These are phyloP conservation scores for Chelonoidis abingdonii DNA, from an alignment of 2,113 vertebrate species.

Conservation along the genomic window DNA sequence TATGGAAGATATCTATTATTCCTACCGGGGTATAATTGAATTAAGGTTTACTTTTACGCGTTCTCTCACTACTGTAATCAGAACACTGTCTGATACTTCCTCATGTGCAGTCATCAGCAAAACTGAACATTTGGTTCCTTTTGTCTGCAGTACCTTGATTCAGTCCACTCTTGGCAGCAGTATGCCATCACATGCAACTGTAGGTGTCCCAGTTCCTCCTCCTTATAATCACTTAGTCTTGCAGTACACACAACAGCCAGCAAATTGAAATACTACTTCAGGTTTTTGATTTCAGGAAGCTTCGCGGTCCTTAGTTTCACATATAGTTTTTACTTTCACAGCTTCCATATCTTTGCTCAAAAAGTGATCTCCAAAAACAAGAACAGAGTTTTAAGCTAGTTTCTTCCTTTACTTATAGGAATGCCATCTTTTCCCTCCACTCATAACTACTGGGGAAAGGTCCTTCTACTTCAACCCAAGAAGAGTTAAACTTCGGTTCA, in stretches of 20 bases:
- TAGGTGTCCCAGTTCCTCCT: slow-evolving; percentile 19
- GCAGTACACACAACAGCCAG: slow-evolving; percentile 57
- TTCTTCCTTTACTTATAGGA: slow-evolving; percentile 24
- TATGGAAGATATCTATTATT: background rate
- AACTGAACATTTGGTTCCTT: background rate
- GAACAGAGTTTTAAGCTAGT: background rate
- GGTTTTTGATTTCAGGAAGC: slow-evolving; percentile 14
- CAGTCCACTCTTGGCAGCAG: background rate
- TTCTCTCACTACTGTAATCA: background rate
- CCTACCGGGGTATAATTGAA: background rate
- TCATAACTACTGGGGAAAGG: background rate
- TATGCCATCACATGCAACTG: slow-evolving; percentile 15
- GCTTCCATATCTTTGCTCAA: background rate
- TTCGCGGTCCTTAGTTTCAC: background rate
- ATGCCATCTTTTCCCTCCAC: background rate
- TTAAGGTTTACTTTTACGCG: background rate
- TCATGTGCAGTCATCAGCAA: background rate
- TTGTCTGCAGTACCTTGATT: background rate
- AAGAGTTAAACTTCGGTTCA: background rate
- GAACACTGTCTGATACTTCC: background rate
- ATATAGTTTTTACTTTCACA: background rate
- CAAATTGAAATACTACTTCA: slow-evolving; percentile 28
- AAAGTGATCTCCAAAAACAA: slow-evolving; percentile 8
- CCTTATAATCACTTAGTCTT: background rate
- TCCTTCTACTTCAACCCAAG: background rate